Evolutionary conservation across 2,113 vertebrate genomes (phyloP), one percentile per base, ranked within the genome.

Genomic region (Eclectus roratus): DNA sequence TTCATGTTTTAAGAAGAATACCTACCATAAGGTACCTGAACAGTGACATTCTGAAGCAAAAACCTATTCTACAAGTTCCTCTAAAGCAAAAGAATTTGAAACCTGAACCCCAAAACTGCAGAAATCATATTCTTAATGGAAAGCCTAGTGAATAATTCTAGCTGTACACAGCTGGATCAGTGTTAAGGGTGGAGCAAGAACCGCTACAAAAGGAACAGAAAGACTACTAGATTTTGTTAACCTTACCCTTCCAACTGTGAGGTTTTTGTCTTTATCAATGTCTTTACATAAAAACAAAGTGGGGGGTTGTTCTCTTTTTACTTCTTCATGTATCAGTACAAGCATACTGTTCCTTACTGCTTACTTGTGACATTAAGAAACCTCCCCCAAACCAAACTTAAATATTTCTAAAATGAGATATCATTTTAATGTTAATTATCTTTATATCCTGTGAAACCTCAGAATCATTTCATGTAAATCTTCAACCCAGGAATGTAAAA

Each of bases 1-100:
- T 69, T 91, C 55, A 44, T 74, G 16, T 83, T 96, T 94, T 85
- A 84, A 94, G 76, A 91, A 92, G 81, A 94, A 81, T 80, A 84
- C 33, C 66, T 78, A 55, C 66, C 46, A 56, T 9, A 70, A 80
- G 11, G 17, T 84, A 53, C 35, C 43, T 31, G 69, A 93, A 76
- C n/a, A 82, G 68, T 85, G 44, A 47, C 4, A 28, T 35, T 63
- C 27, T 52, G 44, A 53, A 83, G 33, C 10, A 80, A 82, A 81
- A 88, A 1, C 1, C 3, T n/a, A n/a, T 46, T 60, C 24, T 47
- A n/a, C 9, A 66, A 53, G 17, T 33, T 87, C 18, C 25, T 27
- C 39, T 80, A 64, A 37, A 79, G 10, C 21, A 44, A 14, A 58
- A 7, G 10, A 8, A 16, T 56, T 80, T 82, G 58, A 77, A 66